These are phyloP conservation scores for Heliornis fulica DNA, from an alignment of 2,113 vertebrate genomes.

Conservation along the genomic window DNA sequence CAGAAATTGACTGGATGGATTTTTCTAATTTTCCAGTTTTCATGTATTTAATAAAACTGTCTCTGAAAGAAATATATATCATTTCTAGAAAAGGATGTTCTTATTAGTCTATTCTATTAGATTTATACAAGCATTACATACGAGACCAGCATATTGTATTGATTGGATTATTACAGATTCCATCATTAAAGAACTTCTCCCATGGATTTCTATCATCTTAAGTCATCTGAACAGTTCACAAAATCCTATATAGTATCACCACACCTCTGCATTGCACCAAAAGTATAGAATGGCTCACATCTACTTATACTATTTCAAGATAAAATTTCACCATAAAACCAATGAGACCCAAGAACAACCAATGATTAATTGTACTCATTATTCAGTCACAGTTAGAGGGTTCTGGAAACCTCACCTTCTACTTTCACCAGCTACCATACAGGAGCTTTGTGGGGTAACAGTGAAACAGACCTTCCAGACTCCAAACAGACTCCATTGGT, in stretches of 20 bases:
- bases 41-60: not conserved
- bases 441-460: not conserved
- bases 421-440: not conserved
- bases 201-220: not conserved
- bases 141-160: not conserved
- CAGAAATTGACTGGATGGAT: not conserved
- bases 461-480: not conserved
- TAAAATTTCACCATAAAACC: not conserved
- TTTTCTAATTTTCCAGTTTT: not conserved
- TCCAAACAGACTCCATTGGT: not conserved
- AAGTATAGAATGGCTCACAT: not conserved
- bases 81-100: not conserved
- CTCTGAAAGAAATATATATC: not conserved
- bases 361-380: not conserved
- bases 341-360: not conserved
- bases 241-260: accelerated
- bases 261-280: not conserved
- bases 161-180: not conserved
- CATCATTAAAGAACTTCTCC: not conserved
- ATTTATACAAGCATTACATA: not conserved
- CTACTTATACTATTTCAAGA: not conserved
- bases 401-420: not conserved
- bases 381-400: not conserved
- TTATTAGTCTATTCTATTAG: not conserved
- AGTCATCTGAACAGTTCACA: not conserved